Evolutionary conservation across 2,797 vertebrate genomes (phyloP), one percentile per base, ranked within the genome.

Genomic region (Crypturellus tataupa): DNA sequence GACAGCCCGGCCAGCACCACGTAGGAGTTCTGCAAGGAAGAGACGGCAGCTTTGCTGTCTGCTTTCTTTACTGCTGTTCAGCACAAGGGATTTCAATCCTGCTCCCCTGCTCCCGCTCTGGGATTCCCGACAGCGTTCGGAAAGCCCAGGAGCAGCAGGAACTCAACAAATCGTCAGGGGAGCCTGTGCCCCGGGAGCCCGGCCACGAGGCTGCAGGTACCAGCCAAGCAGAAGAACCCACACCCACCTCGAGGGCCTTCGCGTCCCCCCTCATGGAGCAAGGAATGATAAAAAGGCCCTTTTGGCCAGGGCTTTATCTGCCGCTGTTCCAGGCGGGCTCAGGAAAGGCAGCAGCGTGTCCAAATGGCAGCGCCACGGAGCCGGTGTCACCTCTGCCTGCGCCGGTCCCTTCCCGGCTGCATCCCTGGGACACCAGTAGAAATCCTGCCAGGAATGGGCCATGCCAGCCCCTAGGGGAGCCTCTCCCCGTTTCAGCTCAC

Each of bases 1-100:
- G 98, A 98, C 98, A 99, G 98, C 63, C 99, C 99, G 0, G 98
- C 99, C 95, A 99, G 98, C 87, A 99, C 98, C 84, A 98, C 33
- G 5, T 98, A 98, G 1, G 98, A 98, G 58, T 97, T 98, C 99
- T 99, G 97, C 7, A 10, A 83, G 69, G 29, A 60, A 77, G 44
- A 79, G 16, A 31, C 6, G 37, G 23, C 42, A 64, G 71, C 35
- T 31, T 29, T 1, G 0, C 73, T n/a, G 5, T 18, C 8, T 2
- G 4, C 44, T 42, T 7, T 40, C 51, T 59, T 62, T 35, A 59
- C 33, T 19, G 19, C 44, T 56, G 35, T 37, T 6, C 27, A 64
- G 27, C 2, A 73, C 29, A 39, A 53, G 47, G 84, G 40, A 18
- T 75, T 76, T 39, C 42, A 56, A 49, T 12, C 77, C 56, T n/a